Conservation (phyloP, 2,888 invertebrate species). For the Lutraria lutraria region DNA sequence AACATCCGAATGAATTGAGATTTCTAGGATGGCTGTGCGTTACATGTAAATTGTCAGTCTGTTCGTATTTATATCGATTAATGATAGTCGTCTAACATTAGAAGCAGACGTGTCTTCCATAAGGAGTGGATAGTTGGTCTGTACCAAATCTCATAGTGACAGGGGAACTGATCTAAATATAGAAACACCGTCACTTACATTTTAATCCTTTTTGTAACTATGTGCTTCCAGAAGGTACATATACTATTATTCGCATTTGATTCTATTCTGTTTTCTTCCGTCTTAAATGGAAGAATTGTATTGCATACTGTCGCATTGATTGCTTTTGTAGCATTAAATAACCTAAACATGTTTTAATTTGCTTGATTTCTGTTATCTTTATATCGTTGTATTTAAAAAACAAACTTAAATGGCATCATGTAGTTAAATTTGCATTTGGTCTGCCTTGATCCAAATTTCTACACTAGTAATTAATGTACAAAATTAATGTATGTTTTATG, state of each 20-base stretch:
- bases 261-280: neutral
- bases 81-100: conserved; percentile 1
- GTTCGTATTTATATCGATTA: conserved; percentile 26
- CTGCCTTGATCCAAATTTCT: no score
- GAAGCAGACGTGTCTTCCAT: conserved; percentile 17
- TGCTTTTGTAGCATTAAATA: neutral
- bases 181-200: neutral
- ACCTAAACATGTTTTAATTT: neutral
- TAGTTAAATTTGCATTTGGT: no score
- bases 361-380: neutral
- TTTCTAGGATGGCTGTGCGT: conserved; percentile 4
- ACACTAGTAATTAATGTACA: no score
- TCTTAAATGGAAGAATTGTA: neutral
- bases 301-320: neutral
- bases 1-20: neutral
- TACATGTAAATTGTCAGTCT: conserved; percentile 17
- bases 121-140: conserved; percentile 20
- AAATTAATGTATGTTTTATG: no score
- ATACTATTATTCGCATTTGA: neutral
- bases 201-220: neutral
- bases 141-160: neutral
- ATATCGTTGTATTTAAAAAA: neutral
- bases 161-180: conserved; percentile 6
- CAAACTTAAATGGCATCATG: no score
- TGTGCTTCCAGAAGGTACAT: neutral